Base-by-base conservation (phyloP, 2,113 vertebrate species). In the Corythaixoides concolor region DNA sequence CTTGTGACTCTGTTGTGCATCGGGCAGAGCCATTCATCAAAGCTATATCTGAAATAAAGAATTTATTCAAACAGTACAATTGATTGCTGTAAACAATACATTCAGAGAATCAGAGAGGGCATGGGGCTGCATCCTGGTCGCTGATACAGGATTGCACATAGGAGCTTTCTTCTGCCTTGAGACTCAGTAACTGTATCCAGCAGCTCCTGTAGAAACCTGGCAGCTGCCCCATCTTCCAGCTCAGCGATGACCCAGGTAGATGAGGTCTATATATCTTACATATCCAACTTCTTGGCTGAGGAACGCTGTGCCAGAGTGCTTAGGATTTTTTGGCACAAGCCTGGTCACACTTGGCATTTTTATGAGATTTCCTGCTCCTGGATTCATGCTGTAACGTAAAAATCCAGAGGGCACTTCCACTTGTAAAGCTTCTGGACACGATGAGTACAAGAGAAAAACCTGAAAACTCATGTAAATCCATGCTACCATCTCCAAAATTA, bases 201-300 rank as follows among this genome's bases (percentile, higher is more conserved):
- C 39, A 90, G 69, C 53, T 66, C 21, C 69, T 52, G 64, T 9
- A 88, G 49, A 85, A 96, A 82, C 27, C 58, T 85, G 89, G 88
- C 74, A 91, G 86, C 62, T 73, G 55, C 66, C 67, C 41, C 77
- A 41, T 28, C 67, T 89, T 88, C 73, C 81, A 90, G 85, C 47
- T 35, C 52, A 79, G 35, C 0, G 0, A 55, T 30, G 70, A 60
- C 69, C 67, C 78, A 90, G 66, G 72, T 56, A 76, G 66, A 75
- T 56, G 80, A 86, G 69, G 41, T 86, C 79, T 59, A 37, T 35
- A 35, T 19, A 86, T 70, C 83, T 53, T 41, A 26, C 27, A 55
- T 7, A 58, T 2, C 0, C 50, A 86, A 55, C 39, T 73, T 52
- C 64, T 70, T 37, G 50, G 20, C 77, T 72, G 32, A 88, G 49